A percentile compares a stretch with the other conserved stretches of the same genome.
Evolutionary conservation across 1,140 invertebrate species (phyloP).

Genomic region (Bombus picipes): DNA sequence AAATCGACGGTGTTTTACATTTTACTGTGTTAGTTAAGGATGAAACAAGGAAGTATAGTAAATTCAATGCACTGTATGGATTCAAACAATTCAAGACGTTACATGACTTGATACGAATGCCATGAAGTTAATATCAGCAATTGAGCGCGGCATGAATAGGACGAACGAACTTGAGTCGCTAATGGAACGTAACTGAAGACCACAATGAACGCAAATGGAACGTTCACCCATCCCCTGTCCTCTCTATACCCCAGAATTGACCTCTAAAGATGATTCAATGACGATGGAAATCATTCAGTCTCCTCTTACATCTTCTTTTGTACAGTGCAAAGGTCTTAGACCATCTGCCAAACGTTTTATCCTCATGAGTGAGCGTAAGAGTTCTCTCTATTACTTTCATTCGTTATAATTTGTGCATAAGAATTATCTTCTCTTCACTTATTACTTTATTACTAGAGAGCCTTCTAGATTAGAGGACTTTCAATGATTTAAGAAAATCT

Average conservation of each 20-base stretch:
- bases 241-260: not conserved
- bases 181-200: slow-evolving; percentile 40
- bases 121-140: slow-evolving; percentile 21
- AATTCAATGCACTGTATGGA: not conserved
- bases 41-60: too few species aligned
- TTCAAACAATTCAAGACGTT: not conserved
- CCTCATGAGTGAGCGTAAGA: not conserved
- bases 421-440: not conserved
- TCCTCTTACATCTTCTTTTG: not conserved
- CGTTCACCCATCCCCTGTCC: not conserved
- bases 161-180: slow-evolving; percentile 32
- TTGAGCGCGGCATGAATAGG: slow-evolving; percentile 21
- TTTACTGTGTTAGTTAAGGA: not conserved
- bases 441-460: too few species aligned
- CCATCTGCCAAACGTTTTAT: not conserved
- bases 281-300: not conserved
- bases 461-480: too few species aligned
- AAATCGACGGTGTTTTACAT: not conserved
- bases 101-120: not conserved
- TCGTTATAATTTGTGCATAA: not conserved
- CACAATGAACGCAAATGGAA: slow-evolving; percentile 28
- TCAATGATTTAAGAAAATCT: too few species aligned
- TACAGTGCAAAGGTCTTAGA: not conserved
- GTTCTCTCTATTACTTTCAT: not conserved
- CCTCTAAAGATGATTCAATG: slow-evolving; percentile 8